phyloP scores from a whole-genome alignment of 2,113 vertebrate species.

The Sturnira hondurensis region DNA sequence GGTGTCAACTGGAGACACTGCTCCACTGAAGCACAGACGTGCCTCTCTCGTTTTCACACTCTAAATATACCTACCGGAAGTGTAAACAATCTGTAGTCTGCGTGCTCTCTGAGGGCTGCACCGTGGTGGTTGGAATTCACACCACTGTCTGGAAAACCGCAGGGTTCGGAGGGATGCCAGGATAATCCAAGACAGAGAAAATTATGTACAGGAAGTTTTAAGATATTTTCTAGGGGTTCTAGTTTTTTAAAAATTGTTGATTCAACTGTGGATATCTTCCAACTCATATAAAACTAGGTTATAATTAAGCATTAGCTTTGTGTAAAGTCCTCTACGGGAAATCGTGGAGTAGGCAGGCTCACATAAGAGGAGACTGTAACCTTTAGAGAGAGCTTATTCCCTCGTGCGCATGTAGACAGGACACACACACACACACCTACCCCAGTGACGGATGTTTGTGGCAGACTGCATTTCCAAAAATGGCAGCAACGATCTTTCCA shows the following conservation, averaged over 20 bases:
- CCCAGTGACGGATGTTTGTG: not conserved
- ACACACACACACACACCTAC: not conserved
- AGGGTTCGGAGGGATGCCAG: not conserved
- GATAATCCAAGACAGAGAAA: not conserved
- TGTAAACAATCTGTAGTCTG: not conserved
- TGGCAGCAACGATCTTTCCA: not conserved
- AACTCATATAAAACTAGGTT: not conserved
- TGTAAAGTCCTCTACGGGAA: not conserved
- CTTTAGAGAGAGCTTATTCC: not conserved
- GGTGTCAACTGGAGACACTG: not conserved
- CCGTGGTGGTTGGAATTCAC: not conserved
- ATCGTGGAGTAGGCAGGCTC: not conserved
- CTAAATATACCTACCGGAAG: not conserved
- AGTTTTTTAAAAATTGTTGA: not conserved
- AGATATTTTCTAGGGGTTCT: not conserved
- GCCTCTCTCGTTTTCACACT: not conserved
- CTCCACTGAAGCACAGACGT: not conserved
- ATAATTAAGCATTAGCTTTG: not conserved
- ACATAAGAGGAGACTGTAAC: not conserved
- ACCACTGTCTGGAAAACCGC: not conserved
- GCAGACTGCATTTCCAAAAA: not conserved
- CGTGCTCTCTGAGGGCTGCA: not conserved
- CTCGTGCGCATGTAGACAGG: not conserved
- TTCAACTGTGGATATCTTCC: not conserved
- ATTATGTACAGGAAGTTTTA: not conserved